A percentile compares a stretch with the other conserved stretches of the same genome.
phyloP scores from a whole-genome alignment of 2,113 vertebrate species.

The Nipponia nippon region DNA sequence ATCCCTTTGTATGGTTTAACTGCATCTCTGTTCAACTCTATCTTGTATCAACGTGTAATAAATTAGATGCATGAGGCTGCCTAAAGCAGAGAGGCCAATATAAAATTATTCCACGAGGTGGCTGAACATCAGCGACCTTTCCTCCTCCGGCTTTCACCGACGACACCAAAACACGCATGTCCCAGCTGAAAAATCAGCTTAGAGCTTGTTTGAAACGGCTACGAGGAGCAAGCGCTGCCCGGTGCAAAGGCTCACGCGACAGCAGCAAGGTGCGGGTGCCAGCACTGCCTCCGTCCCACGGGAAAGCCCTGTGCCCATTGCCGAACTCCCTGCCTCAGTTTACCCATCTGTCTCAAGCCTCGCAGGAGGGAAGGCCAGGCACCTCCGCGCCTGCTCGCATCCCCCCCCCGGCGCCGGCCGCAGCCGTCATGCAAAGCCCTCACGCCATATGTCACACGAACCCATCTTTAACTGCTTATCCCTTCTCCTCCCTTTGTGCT shows the following conservation, averaged over 20 bases:
- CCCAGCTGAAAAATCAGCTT: background rate
- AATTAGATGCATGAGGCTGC: background rate
- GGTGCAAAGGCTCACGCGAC: no score
- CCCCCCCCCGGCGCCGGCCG: accelerated
- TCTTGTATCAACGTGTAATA: background rate
- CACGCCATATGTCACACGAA: background rate
- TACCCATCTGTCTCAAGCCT: background rate
- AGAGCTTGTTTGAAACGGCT: background rate
- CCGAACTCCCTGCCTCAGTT: background rate
- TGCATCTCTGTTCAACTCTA: background rate
- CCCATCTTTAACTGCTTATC: background rate
- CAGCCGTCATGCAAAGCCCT: background rate
- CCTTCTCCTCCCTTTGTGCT: background rate
- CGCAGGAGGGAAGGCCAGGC: background rate
- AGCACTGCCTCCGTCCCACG: accelerated
- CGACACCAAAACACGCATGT: background rate
- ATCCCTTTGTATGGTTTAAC: background rate
- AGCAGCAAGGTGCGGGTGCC: background rate
- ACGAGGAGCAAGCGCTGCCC: background rate
- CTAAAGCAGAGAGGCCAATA: background rate
- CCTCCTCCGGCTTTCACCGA: background rate
- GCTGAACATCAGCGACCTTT: background rate
- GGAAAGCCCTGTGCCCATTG: accelerated
- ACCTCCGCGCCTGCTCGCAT: accelerated
- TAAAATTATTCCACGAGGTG: background rate